These are phyloP conservation scores for Melanerpes aurifrons DNA, from an alignment of 2,113 vertebrate species.

Conservation along the genomic window DNA sequence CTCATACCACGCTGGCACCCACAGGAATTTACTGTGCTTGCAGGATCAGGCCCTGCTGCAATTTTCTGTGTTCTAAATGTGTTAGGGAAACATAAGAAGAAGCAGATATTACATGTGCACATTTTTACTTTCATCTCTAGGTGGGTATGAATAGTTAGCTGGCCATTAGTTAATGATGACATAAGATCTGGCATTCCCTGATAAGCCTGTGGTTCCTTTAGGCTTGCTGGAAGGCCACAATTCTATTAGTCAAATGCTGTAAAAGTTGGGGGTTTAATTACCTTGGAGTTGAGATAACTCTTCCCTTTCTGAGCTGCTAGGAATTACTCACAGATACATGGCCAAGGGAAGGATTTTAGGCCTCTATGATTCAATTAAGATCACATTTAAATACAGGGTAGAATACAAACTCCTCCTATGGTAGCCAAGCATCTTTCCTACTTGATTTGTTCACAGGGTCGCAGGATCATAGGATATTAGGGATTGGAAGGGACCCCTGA, in stretches of 20 bases:
- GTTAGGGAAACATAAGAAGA: slow-evolving; percentile 2
- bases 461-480: no score
- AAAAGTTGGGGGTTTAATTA: slow-evolving; percentile 22
- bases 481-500: no score
- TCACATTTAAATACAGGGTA: background rate
- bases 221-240: slow-evolving; percentile 29
- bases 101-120: slow-evolving; percentile 17
- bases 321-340: background rate
- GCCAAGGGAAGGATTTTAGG: background rate
- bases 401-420: background rate
- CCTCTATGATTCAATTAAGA: background rate
- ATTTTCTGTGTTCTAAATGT: slow-evolving; percentile 16
- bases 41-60: background rate
- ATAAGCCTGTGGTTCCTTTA: slow-evolving; percentile 30
- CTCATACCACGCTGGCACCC: background rate
- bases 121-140: slow-evolving; percentile 47
- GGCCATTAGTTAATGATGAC: slow-evolving; percentile 44
- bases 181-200: slow-evolving; percentile 12
- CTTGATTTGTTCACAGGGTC: background rate
- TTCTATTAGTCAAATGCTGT: slow-evolving; percentile 27
- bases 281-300: background rate
- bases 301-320: background rate
- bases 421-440: background rate
- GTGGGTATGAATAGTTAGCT: background rate
- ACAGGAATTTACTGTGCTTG: background rate